These are phyloP conservation scores for Deilephila porcellus DNA, from an alignment of 2,888 invertebrate species.

Conservation along the genomic window DNA sequence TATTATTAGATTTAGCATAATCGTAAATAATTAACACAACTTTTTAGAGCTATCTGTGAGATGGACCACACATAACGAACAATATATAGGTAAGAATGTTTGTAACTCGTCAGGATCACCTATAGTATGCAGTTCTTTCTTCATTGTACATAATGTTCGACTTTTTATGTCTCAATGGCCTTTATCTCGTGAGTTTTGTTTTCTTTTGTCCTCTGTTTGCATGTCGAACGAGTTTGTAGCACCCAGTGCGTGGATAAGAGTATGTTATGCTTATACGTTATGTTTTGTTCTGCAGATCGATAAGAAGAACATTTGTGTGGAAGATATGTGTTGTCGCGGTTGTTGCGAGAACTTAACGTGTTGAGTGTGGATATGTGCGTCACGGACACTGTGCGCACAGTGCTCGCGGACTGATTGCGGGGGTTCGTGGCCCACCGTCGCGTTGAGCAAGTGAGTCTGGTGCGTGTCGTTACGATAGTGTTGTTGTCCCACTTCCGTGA, in stretches of 20 bases:
- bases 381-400: conserved; percentile 68
- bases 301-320: conserved; percentile 72
- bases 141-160: conserved; percentile 68
- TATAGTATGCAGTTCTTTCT: conserved; percentile 57
- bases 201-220: conserved; percentile 81
- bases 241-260: conserved; percentile 60
- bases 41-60: conserved; percentile 62
- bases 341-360: conserved; percentile 67
- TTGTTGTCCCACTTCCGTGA: conserved; percentile 31
- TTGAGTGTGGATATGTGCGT: conserved; percentile 76
- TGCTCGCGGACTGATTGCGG: conserved; percentile 63
- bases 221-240: conserved; percentile 72
- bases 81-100: conserved; percentile 65
- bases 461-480: conserved; percentile 17
- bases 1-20: conserved; percentile 81
- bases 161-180: conserved; percentile 84
- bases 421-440: conserved; percentile 42
- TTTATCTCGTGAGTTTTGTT: conserved; percentile 82
- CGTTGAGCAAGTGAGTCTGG: conserved; percentile 35
- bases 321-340: conserved; percentile 75
- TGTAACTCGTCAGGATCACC: conserved; percentile 49
- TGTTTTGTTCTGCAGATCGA: conserved; percentile 82
- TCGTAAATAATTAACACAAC: conserved; percentile 63
- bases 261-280: conserved; percentile 65
- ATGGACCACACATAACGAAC: conserved; percentile 76